Base-by-base conservation (phyloP, 53 echinoderm and acorn worm genomes). In the Zoroaster sp. region DNA sequence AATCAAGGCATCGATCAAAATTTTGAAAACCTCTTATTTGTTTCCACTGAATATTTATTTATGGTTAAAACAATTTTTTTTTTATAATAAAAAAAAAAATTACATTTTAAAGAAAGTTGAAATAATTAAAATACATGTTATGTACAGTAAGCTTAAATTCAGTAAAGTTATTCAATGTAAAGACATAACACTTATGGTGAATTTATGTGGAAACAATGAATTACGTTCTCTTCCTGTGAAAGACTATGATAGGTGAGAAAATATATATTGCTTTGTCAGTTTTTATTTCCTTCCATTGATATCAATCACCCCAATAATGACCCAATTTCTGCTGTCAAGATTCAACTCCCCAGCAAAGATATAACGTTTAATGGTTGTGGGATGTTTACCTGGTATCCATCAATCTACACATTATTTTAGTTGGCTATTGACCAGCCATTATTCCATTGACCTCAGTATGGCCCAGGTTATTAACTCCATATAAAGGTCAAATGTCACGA, bases 371-470 rank as follows among this genome's bases (percentile, higher is more conserved):
- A 53, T 6, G 7, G 0, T 14, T 20, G n/a, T n/a, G 15, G 30
- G 51, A 28, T 17, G 77, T 18, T 45, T 44, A 4, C 15, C 82
- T 82, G 82, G 82, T 31, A 42, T 44, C 44, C 46, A 30, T 82
- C 82, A 82, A 43, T 82, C 82, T 41, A 66, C 82, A 82, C 82
- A 18, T 30, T 41, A 28, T 40, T n/a, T 67, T 14, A 28, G 32
- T 42, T 66, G 44, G 82, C 42, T 43, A 82, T 66, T 14, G 55
- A 55, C 66, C 66, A 18, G 67, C 25, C 67, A 67, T 38, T n/a
- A n/a, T n/a, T n/a, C n/a, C 68, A 14, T 35, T 35, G 70, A 14
- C 70, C 34, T 70, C 37, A 15, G 17, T 70, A 59, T 0, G 10
- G 15, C 8, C 21, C 28, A 59, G 6, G 21, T 21, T 25, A 3